phyloP scores from a whole-genome alignment of 1,140 invertebrate species.

The Chironomus tepperi region DNA sequence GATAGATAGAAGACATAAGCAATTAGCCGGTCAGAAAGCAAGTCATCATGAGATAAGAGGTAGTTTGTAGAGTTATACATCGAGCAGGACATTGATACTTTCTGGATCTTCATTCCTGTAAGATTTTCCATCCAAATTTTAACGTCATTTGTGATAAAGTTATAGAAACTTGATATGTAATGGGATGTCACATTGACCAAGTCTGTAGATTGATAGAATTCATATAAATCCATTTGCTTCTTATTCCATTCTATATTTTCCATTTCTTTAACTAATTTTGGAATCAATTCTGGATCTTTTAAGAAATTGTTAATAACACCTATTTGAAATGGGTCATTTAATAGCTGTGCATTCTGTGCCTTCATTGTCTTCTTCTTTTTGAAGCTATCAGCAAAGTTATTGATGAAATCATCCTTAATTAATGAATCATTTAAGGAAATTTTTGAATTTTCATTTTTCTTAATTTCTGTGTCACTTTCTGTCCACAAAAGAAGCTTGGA shows the following conservation, averaged over 20 bases:
- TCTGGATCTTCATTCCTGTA: conserved; percentile 49
- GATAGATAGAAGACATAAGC: conserved; percentile 62
- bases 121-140: conserved; percentile 45
- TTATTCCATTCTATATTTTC: conserved; percentile 54
- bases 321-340: conserved; percentile 44
- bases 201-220: conserved; percentile 60
- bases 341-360: conserved; percentile 37
- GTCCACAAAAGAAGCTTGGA: background rate
- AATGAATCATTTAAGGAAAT: background rate
- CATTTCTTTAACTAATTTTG: conserved; percentile 51
- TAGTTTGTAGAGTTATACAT: conserved; percentile 62
- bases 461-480: background rate
- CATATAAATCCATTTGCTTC: conserved; percentile 59
- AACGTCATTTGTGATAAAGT: conserved; percentile 33
- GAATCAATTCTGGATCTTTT: conserved; percentile 43
- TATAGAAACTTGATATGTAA: conserved; percentile 33
- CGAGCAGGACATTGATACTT: conserved; percentile 61
- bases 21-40: conserved; percentile 56
- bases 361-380: conserved; percentile 30
- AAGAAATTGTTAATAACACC: conserved; percentile 52
- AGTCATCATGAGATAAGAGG: conserved; percentile 63
- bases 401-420: conserved; percentile 31
- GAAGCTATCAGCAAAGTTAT: background rate
- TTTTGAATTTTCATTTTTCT: background rate
- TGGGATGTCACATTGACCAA: conserved; percentile 43